Evolutionary conservation across 2,888 invertebrate species (phyloP).

Genomic region (Dryobota labecula): DNA sequence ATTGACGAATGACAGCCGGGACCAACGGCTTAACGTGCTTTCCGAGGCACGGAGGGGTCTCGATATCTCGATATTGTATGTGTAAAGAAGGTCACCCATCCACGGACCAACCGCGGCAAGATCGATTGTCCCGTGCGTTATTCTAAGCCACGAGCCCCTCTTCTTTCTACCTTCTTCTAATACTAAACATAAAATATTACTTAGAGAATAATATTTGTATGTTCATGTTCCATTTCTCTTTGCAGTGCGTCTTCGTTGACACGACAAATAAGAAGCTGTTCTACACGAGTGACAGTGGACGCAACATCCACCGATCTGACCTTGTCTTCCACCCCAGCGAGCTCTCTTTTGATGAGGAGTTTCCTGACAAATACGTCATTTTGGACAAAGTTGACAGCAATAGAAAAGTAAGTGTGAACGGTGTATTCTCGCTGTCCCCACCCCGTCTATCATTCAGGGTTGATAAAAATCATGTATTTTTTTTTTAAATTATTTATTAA

Average conservation of each 20-base stretch:
- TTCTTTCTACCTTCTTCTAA: not conserved
- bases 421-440: too few relatives aligned
- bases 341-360: constrained; percentile 93
- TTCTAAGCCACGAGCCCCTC: too few relatives aligned
- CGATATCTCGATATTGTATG: too few relatives aligned
- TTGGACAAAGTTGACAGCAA: constrained; percentile 93
- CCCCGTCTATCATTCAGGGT: too few relatives aligned
- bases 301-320: constrained; percentile 91
- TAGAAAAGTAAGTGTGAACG: constrained; percentile 91
- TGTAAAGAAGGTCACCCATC: too few relatives aligned
- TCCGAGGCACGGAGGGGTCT: too few relatives aligned
- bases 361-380: constrained; percentile 93
- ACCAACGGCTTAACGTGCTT: too few relatives aligned
- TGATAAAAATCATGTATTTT: too few relatives aligned
- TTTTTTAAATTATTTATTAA: too few relatives aligned
- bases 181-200: not conserved
- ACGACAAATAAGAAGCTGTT: constrained; percentile 94
- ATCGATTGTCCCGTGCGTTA: too few relatives aligned
- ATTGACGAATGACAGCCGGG: too few relatives aligned
- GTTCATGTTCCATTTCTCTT: constrained; percentile 43
- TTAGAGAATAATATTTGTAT: not conserved
- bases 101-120: too few relatives aligned
- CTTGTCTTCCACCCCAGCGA: constrained; percentile 95
- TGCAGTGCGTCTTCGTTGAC: constrained; percentile 96
- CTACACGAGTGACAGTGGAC: constrained; percentile 94